phyloP scores from a whole-genome alignment of 2,888 invertebrate genomes.

The Papilio elwesi region DNA sequence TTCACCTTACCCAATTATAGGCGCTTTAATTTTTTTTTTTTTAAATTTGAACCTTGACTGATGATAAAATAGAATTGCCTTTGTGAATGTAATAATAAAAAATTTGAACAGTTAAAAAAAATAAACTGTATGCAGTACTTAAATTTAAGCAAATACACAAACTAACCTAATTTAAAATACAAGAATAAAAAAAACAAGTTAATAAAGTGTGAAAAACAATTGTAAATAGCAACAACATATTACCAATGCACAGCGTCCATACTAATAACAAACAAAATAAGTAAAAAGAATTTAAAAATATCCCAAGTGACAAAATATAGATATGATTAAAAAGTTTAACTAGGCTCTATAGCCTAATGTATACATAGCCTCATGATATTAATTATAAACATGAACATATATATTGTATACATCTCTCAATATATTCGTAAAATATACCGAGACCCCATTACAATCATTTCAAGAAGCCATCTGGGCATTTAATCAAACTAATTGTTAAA shows the following conservation, averaged over 20 bases:
- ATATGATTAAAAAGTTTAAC: conserved; percentile 27
- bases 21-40: not conserved
- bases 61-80: not conserved
- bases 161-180: conserved; percentile 42
- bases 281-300: conserved; percentile 28
- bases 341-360: conserved; percentile 37
- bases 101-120: conserved; percentile 16
- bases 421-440: conserved; percentile 38
- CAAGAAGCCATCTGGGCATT: conserved; percentile 15
- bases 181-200: conserved; percentile 45
- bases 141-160: conserved; percentile 36
- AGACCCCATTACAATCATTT: conserved; percentile 38
- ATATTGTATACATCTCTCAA: conserved; percentile 34
- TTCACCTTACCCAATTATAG: conserved; percentile 2
- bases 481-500: conserved; percentile 28
- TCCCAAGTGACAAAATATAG: conserved; percentile 7
- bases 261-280: conserved; percentile 35
- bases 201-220: conserved; percentile 41
- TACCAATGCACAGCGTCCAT: conserved; percentile 38
- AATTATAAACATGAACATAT: conserved; percentile 39
- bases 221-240: conserved; percentile 43
- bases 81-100: conserved; percentile 4
- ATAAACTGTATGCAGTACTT: conserved; percentile 31
- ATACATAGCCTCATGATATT: conserved; percentile 42
- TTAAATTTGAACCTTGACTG: not conserved